phyloP scores from a whole-genome alignment of 2,888 invertebrate genomes.

The Steinernema hermaphroditum region DNA sequence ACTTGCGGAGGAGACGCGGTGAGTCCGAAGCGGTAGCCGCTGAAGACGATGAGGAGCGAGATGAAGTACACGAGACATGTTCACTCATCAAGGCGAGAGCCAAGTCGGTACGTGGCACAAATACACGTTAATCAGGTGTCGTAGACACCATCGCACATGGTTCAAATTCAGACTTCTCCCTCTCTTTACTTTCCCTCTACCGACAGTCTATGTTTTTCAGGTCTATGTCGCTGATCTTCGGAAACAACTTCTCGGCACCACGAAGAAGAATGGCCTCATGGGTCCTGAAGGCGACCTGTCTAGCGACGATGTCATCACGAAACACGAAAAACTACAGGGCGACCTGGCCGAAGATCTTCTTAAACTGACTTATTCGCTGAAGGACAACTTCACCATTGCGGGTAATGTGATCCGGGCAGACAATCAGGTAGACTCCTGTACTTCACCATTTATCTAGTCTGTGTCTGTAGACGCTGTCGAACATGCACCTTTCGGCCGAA shows the following conservation, averaged over 20 bases:
- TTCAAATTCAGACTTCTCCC: no score
- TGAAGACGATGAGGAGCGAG: slow-evolving; percentile 24
- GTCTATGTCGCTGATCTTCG: slow-evolving; percentile 53
- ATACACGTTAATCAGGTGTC: no score
- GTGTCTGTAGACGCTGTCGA: slow-evolving; percentile 44
- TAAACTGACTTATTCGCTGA: slow-evolving; percentile 81
- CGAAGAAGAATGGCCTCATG: slow-evolving; percentile 9
- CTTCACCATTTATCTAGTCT: neutral
- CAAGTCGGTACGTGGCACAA: slow-evolving; percentile 38
- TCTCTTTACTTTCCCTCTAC: no score
- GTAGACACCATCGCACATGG: no score
- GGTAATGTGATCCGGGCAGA: slow-evolving; percentile 87
- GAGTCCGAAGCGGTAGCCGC: neutral
- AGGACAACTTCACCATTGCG: slow-evolving; percentile 86
- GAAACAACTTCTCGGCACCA: slow-evolving; percentile 48
- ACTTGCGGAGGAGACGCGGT: slow-evolving; percentile 28
- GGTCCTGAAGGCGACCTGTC: slow-evolving; percentile 29
- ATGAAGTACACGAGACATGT: slow-evolving; percentile 38
- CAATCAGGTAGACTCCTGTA: slow-evolving; percentile 74
- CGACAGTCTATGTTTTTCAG: slow-evolving; percentile 33
- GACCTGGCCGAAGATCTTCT: slow-evolving; percentile 92
- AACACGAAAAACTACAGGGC: slow-evolving; percentile 81
- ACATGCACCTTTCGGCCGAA: slow-evolving; percentile 53
- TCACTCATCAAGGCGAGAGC: slow-evolving; percentile 41
- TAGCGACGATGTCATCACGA: slow-evolving; percentile 10